A percentile compares a stretch with the other conserved stretches of the same genome.
These are phyloP conservation scores for Colletes collaris DNA, from an alignment of 2,888 invertebrate genomes.

Conservation along the genomic window DNA sequence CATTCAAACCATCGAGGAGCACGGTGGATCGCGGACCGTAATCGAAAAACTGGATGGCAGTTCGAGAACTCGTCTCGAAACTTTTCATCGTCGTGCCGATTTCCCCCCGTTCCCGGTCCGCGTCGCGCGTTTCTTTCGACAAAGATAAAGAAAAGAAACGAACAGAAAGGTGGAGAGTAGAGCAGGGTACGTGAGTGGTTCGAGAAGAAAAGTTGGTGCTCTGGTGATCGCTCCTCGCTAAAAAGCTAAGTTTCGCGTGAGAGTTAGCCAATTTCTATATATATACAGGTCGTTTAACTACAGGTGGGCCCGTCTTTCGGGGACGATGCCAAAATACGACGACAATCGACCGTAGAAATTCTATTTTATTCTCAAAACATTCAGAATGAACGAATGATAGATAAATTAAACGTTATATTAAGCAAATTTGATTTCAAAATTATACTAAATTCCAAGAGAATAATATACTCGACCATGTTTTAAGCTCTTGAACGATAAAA, in stretches of 20 bases:
- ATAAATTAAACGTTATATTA: too few species aligned
- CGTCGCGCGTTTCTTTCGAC: slow-evolving; percentile 49
- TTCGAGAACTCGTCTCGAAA: slow-evolving; percentile 25
- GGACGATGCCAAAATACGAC: too few species aligned
- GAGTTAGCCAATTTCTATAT: slow-evolving; percentile 60
- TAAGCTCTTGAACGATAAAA: too few species aligned
- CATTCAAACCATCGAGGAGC: slow-evolving; percentile 22
- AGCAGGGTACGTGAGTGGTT: slow-evolving; percentile 54
- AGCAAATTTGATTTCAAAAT: too few species aligned
- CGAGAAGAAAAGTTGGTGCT: slow-evolving; percentile 70
- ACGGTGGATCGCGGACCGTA: slow-evolving; percentile 8
- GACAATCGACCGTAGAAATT: too few species aligned
- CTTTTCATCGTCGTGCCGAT: slow-evolving; percentile 37
- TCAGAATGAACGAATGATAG: too few species aligned
- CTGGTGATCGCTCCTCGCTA: slow-evolving; percentile 81
- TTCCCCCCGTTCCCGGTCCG: slow-evolving; percentile 36
- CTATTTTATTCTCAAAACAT: too few species aligned
- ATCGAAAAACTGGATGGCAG: slow-evolving; percentile 47
- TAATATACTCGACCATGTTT: too few species aligned
- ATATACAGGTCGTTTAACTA: too few species aligned
- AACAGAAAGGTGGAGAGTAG: slow-evolving; percentile 26
- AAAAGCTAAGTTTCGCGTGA: slow-evolving; percentile 80
- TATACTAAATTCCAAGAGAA: too few species aligned
- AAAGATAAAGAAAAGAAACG: slow-evolving; percentile 35
- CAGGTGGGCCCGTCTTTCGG: too few species aligned